Conservation (phyloP, 2,888 invertebrate species). For the Agonopterix subpropinquella region DNA sequence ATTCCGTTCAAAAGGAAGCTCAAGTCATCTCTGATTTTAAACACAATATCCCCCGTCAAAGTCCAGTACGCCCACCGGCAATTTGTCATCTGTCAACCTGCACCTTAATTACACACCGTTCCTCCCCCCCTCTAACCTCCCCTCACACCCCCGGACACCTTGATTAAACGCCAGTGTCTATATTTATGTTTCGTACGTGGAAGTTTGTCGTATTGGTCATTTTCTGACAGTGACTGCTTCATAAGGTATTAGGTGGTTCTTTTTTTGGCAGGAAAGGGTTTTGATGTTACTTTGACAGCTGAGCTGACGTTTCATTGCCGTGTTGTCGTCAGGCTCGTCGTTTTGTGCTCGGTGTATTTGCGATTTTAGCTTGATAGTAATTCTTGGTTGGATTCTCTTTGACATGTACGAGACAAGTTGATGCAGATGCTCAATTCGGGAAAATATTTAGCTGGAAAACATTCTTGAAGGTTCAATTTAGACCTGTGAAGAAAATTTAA, state of each 20-base stretch:
- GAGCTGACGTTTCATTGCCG: too few relatives aligned
- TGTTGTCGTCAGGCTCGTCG: too few relatives aligned
- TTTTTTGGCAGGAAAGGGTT: too few relatives aligned
- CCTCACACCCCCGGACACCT: conserved; percentile 36
- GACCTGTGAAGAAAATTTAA: too few relatives aligned
- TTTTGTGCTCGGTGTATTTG: too few relatives aligned
- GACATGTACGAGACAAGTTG: too few relatives aligned
- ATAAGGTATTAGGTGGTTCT: conserved; percentile 1
- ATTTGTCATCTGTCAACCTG: conserved; percentile 69
- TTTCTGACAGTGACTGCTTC: conserved; percentile 13
- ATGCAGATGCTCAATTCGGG: too few relatives aligned
- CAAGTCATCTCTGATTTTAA: conserved; percentile 13
- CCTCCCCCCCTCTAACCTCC: conserved; percentile 11
- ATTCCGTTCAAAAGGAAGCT: background rate
- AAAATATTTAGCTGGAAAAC: too few relatives aligned
- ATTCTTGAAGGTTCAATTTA: too few relatives aligned
- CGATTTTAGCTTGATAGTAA: too few relatives aligned
- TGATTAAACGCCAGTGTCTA: conserved; percentile 44
- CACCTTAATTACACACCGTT: conserved; percentile 51
- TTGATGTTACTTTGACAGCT: too few relatives aligned
- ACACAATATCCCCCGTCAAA: conserved; percentile 23
- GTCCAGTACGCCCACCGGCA: conserved; percentile 29
- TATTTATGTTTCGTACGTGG: conserved; percentile 19
- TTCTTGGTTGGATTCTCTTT: too few relatives aligned
- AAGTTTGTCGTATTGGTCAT: conserved; percentile 34